phyloP scores from a whole-genome alignment of 2,888 invertebrate species.

The Acrobasis suavella region DNA sequence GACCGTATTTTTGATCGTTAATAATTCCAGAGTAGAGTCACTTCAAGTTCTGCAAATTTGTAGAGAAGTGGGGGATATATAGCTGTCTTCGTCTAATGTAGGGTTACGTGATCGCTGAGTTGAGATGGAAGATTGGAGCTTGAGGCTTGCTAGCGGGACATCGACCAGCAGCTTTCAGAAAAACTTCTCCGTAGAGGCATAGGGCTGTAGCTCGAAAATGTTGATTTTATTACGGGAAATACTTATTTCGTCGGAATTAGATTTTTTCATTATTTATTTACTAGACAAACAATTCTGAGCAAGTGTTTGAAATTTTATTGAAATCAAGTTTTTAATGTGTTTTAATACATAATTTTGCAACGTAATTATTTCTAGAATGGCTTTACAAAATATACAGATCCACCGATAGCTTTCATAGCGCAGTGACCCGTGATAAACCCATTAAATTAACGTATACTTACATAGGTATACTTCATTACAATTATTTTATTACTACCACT shows the following conservation, averaged over 20 bases:
- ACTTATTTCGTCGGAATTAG: background rate
- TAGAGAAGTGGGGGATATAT: constrained; percentile 42
- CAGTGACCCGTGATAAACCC: too few relatives aligned
- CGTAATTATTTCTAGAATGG: too few relatives aligned
- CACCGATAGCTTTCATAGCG: too few relatives aligned
- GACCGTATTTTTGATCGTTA: constrained; percentile 66
- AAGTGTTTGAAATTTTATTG: too few relatives aligned
- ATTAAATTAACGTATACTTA: too few relatives aligned
- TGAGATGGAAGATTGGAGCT: constrained; percentile 58
- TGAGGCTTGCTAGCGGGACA: constrained; percentile 78
- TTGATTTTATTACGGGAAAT: constrained; percentile 21
- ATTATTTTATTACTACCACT: too few relatives aligned
- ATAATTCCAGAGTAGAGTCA: constrained; percentile 68
- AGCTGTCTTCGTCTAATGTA: constrained; percentile 56
- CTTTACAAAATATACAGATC: too few relatives aligned
- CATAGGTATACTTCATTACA: too few relatives aligned
- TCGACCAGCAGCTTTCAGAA: constrained; percentile 82
- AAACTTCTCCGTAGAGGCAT: constrained; percentile 56
- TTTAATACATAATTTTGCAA: too few relatives aligned
- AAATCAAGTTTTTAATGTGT: too few relatives aligned
- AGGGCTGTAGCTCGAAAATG: constrained; percentile 60
- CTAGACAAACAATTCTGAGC: constrained; percentile 26
- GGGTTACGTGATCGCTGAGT: constrained; percentile 42
- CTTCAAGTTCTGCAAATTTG: constrained; percentile 75
- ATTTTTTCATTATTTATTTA: background rate